phyloP scores from a whole-genome alignment of 2,888 invertebrate genomes.

The Drosophila monieri region DNA sequence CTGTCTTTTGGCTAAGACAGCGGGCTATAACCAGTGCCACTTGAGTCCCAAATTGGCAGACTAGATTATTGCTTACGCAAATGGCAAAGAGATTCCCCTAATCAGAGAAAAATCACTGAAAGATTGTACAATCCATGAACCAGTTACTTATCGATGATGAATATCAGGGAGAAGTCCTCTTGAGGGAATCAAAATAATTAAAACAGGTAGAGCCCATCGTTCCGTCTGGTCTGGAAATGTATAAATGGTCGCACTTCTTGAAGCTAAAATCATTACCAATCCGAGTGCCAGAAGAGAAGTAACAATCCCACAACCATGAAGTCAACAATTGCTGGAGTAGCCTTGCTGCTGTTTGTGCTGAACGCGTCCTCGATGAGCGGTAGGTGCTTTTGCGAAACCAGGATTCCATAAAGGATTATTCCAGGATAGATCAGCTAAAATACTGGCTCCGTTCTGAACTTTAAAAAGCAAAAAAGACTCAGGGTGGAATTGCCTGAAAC shows the following conservation, averaged over 20 bases:
- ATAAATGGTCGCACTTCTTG: constrained; percentile 68
- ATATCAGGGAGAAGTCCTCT: neutral
- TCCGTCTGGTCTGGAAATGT: constrained; percentile 57
- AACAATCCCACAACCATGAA: constrained; percentile 67
- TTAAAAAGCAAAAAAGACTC: too few species aligned
- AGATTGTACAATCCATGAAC: neutral
- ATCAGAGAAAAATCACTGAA: neutral
- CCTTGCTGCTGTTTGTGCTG: constrained; percentile 73
- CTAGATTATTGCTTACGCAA: neutral
- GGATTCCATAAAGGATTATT: constrained; percentile 6
- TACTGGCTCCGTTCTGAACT: too few species aligned
- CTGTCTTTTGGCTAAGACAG: neutral
- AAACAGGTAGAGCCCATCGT: constrained; percentile 10
- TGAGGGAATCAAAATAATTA: constrained; percentile 1
- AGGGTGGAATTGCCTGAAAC: too few species aligned
- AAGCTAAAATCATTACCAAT: constrained; percentile 63
- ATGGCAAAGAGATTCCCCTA: constrained; percentile 1
- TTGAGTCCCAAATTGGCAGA: neutral
- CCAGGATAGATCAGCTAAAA: neutral
- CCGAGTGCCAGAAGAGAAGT: constrained; percentile 41
- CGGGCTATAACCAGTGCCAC: neutral
- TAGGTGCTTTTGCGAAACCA: constrained; percentile 61
- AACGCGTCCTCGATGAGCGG: constrained; percentile 69
- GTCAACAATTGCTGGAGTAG: constrained; percentile 60
- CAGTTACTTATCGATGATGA: neutral